These are phyloP conservation scores for Drosophila willistoni DNA, from an alignment of 1,140 invertebrate species.

Conservation along the genomic window DNA sequence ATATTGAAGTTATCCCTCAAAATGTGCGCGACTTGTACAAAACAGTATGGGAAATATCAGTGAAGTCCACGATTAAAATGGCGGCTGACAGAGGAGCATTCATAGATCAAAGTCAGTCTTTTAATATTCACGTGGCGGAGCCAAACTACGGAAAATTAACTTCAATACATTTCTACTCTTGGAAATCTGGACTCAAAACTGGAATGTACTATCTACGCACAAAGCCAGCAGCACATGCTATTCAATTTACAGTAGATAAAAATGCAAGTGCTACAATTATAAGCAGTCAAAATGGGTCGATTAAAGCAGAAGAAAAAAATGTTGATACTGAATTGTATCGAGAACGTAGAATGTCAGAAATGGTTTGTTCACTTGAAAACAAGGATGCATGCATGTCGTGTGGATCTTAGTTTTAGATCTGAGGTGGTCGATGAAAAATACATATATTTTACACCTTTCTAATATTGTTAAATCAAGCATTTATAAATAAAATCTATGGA, in stretches of 20 bases:
- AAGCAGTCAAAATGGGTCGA: conserved; percentile 38
- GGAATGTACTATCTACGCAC: conserved; percentile 99
- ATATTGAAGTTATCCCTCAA: conserved; percentile 93
- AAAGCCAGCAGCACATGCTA: conserved; percentile 97
- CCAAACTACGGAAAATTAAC: conserved; percentile 97
- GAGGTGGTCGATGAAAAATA: no score
- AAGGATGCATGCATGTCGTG: conserved; percentile 95
- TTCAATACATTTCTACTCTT: conserved; percentile 99
- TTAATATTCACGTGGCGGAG: conserved; percentile 98
- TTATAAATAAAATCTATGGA: no score
- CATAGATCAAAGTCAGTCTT: conserved; percentile 99
- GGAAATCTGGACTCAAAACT: conserved; percentile 98
- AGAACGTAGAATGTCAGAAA: conserved; percentile 88
- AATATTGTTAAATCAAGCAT: no score
- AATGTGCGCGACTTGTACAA: conserved; percentile 97
- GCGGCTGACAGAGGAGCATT: conserved; percentile 98
- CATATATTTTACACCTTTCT: no score
- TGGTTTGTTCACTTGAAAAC: conserved; percentile 95
- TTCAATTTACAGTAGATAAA: conserved; percentile 99
- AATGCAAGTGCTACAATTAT: conserved; percentile 84
- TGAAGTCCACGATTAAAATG: conserved; percentile 98
- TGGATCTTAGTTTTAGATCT: conserved; percentile 83
- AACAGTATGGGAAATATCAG: conserved; percentile 99
- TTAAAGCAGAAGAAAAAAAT: conserved; percentile 16
- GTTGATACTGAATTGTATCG: conserved; percentile 72